Base-by-base conservation (phyloP, 2,113 vertebrate genomes). In the Colistium nudipinnis region DNA sequence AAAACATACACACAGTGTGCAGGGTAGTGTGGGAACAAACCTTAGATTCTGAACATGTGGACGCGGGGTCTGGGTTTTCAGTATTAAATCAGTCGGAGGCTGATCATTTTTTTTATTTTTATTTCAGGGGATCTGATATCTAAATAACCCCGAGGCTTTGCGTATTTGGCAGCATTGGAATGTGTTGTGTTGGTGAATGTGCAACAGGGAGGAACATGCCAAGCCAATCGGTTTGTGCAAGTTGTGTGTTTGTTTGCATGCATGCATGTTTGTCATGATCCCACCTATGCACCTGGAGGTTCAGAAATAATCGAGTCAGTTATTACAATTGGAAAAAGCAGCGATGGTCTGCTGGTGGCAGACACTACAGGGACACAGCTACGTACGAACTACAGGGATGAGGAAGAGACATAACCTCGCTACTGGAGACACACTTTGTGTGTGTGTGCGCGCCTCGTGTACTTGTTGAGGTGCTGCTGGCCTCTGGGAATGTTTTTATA, bases 41-140 rank as follows among this genome's bases (percentile, higher is more conserved):
- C 20, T 24, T 31, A 10, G 35, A 8, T 52, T 56, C 24, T 76
- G 30, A 75, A 62, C 48, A 65, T 65, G 14, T 4, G 9, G 43
- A 70, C 41, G 51, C 47, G 25, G 27, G 45, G 52, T 36, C 35
- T 14, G 19, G 71, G 33, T 45, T 78, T 79, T 70, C 41, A 56
- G 19, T 65, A 8, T 57, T 49, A 59, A 54, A 38, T 1, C 43
- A 36, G 17, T 66, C 60, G 75, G 57, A 64, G 36, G 59, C 47
- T 39, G 53, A 76, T 70, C 43, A 22, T 22, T 17, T 17, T 22
- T 17, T 22, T 22, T 9, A 30, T 68, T 68, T n/a, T 68, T 54
- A 62, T 69, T 84, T 77, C 53, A 64, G 47, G 52, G 62, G 31
- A 83, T 25, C 52, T 48, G 4, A 68, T 76, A 75, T 77, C 43